Conservation (phyloP, 2,888 invertebrate species). For the Epinotia ramella region DNA sequence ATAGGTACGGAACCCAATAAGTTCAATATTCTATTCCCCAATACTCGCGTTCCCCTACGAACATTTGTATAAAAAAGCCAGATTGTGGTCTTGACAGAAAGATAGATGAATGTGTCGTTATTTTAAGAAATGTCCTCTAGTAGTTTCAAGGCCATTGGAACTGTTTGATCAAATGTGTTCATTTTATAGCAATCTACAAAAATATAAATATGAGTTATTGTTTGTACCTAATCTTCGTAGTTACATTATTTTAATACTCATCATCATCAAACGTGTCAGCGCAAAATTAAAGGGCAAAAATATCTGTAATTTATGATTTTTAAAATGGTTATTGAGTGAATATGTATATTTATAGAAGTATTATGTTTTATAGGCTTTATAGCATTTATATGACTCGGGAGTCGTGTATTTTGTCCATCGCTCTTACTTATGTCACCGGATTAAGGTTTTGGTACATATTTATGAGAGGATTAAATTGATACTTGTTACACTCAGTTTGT, state of each 20-base stretch:
- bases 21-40: background rate
- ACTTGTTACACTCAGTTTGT: no score
- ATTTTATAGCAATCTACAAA: background rate
- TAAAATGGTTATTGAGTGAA: background rate
- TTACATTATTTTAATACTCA: background rate
- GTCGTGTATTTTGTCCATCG: background rate
- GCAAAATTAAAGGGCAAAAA: background rate
- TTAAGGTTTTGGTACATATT: no score
- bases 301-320: background rate
- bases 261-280: background rate
- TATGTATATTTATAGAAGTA: background rate
- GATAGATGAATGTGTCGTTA: conserved; percentile 5
- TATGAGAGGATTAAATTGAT: no score
- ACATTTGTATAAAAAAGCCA: background rate
- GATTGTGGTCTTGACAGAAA: conserved; percentile 6
- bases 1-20: background rate
- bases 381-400: background rate
- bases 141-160: background rate
- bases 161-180: background rate
- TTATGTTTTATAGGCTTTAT: background rate
- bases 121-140: conserved; percentile 8
- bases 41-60: background rate
- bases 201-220: conserved; percentile 7
- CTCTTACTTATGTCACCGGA: no score
- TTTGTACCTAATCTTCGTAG: background rate